Conservation (phyloP, 2,888 invertebrate genomes). For the Neocrepidodera transversa region DNA sequence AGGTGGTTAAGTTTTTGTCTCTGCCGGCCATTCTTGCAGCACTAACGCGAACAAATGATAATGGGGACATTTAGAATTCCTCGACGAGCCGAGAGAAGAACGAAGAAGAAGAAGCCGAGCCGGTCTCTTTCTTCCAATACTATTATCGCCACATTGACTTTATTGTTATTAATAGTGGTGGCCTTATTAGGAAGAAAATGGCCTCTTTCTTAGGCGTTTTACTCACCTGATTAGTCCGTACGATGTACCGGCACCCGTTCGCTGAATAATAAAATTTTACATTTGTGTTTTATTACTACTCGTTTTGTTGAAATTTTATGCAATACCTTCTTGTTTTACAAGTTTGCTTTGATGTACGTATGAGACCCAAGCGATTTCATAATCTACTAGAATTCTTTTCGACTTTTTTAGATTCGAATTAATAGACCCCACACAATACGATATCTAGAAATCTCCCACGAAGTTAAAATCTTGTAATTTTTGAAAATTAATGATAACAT, state of each 20-base stretch:
- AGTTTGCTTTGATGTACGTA: conserved; percentile 47
- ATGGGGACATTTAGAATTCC: conserved; percentile 60
- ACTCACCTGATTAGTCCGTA: conserved; percentile 59
- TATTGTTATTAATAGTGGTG: conserved; percentile 62
- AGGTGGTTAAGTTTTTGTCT: conserved; percentile 41
- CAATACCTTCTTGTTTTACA: conserved; percentile 48
- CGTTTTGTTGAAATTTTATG: conserved; percentile 52
- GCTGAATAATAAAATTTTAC: conserved; percentile 58
- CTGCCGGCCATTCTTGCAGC: conserved; percentile 48
- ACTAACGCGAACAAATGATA: conserved; percentile 60
- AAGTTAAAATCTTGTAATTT: too few relatives aligned
- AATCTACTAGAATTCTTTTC: conserved; percentile 31
- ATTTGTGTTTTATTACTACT: conserved; percentile 56
- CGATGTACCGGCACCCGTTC: conserved; percentile 45
- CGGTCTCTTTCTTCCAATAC: conserved; percentile 57
- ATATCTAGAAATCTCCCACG: too few relatives aligned
- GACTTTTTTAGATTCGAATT: too few relatives aligned
- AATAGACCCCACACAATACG: too few relatives aligned
- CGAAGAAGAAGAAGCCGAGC: conserved; percentile 28
- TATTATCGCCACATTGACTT: conserved; percentile 62
- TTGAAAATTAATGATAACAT: too few relatives aligned
- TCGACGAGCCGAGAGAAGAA: conserved; percentile 50
- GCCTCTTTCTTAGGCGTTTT: conserved; percentile 58
- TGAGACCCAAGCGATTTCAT: conserved; percentile 48
- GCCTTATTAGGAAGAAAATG: conserved; percentile 58